A percentile compares a stretch with the other conserved stretches of the same genome.
Conservation (phyloP, 1,140 invertebrate genomes). For the Euglossa dilemma region DNA sequence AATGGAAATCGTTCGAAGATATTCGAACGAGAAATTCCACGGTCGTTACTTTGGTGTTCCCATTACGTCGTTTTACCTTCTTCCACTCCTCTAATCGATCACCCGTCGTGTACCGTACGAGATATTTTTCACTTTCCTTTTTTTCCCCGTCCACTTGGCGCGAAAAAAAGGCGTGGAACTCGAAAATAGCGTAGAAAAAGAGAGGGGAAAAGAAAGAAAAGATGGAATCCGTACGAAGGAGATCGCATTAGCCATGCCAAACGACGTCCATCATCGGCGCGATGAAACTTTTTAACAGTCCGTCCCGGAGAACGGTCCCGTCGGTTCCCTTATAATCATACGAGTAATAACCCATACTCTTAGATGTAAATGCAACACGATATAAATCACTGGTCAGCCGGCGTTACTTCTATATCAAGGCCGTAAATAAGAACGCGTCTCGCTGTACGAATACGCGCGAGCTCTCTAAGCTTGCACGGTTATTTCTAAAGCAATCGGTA, state of each 20-base stretch:
- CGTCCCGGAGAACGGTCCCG: background rate
- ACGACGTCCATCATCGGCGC: background rate
- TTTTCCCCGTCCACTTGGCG: background rate
- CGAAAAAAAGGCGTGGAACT: background rate
- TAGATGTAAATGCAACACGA: conserved; percentile 3
- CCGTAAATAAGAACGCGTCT: background rate
- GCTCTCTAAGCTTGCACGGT: background rate
- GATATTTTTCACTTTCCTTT: background rate
- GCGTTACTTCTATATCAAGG: background rate
- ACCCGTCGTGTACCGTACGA: background rate
- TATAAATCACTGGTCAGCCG: conserved; percentile 16
- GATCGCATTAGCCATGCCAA: background rate
- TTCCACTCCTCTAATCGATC: background rate
- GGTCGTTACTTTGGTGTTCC: background rate
- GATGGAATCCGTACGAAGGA: background rate
- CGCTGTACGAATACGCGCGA: background rate
- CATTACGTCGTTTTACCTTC: background rate
- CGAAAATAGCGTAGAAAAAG: background rate
- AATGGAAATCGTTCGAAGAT: background rate
- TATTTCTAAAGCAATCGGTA: background rate
- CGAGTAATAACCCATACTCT: conserved; percentile 15
- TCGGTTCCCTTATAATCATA: background rate
- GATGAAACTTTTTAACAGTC: conserved; percentile 6
- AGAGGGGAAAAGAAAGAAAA: background rate
- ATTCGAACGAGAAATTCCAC: background rate